These are phyloP conservation scores for Anthopleura xanthogrammica DNA, from an alignment of 92 coral and sea anemone species.

Conservation along the genomic window DNA sequence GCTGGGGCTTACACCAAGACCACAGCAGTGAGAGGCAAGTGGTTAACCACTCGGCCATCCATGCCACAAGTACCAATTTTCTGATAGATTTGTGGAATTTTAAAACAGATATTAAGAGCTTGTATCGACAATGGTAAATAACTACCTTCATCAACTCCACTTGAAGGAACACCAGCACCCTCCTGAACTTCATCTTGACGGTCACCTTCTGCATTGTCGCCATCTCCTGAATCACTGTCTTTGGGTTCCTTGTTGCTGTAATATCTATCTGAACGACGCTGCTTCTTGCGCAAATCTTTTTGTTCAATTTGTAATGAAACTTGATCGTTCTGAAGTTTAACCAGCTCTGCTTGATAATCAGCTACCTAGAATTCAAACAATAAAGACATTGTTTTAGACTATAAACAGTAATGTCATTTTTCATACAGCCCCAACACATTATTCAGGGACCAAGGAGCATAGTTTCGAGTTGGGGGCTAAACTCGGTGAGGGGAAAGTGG, in stretches of 20 bases:
- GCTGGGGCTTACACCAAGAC: too few relatives aligned
- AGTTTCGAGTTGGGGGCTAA: too few relatives aligned
- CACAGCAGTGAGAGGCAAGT: too few relatives aligned
- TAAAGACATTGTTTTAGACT: not conserved
- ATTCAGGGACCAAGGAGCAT: too few relatives aligned
- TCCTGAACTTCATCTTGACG: conserved; percentile 35
- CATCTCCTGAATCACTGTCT: conserved; percentile 56
- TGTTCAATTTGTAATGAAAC: conserved; percentile 74
- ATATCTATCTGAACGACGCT: conserved; percentile 92
- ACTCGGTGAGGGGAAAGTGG: too few relatives aligned
- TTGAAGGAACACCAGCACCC: conserved; percentile 46
- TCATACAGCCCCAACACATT: too few relatives aligned
- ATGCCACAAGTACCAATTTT: too few relatives aligned
- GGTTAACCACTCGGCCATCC: too few relatives aligned
- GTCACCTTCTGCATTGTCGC: conserved; percentile 18
- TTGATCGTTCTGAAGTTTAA: conserved; percentile 63
- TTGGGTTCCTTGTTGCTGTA: conserved; percentile 77
- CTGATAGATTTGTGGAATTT: too few relatives aligned
- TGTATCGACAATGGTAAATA: not conserved
- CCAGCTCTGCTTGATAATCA: conserved; percentile 68
- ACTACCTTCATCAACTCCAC: not conserved
- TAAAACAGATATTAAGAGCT: not conserved
- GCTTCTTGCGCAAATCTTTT: conserved; percentile 89
- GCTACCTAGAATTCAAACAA: conserved; percentile 31
- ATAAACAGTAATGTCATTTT: too few relatives aligned